phyloP scores from a whole-genome alignment of 2,888 invertebrate genomes.

The Pseudolycoriella hygida region DNA sequence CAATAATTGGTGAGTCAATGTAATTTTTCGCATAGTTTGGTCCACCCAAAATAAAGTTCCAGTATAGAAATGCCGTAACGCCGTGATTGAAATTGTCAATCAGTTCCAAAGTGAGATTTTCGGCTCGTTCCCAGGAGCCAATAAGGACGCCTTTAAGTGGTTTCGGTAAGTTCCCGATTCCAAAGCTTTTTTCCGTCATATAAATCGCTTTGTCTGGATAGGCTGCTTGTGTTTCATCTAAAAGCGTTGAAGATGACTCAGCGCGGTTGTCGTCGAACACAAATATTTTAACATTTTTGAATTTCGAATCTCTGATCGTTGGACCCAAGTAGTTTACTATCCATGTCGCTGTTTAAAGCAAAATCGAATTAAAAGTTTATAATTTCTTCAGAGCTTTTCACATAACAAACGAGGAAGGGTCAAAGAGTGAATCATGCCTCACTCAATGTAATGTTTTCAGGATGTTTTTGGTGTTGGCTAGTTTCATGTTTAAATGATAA shows the following conservation, averaged over 20 bases:
- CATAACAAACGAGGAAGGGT: too few relatives aligned
- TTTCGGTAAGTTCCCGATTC: not conserved
- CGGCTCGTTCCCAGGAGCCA: not conserved
- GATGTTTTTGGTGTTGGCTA: too few relatives aligned
- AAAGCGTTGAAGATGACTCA: not conserved
- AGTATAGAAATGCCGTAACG: not conserved
- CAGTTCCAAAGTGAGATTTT: not conserved
- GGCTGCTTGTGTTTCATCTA: not conserved
- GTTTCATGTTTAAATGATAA: too few relatives aligned
- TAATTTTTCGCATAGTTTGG: not conserved
- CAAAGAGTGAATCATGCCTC: too few relatives aligned
- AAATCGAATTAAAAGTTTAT: too few relatives aligned
- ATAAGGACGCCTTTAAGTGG: not conserved
- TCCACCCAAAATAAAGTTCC: conserved; percentile 5
- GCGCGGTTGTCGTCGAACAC: too few relatives aligned
- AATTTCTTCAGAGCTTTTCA: too few relatives aligned
- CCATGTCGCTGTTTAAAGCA: too few relatives aligned
- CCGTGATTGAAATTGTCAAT: not conserved
- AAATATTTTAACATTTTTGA: too few relatives aligned
- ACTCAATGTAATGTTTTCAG: too few relatives aligned
- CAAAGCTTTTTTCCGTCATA: conserved; percentile 2
- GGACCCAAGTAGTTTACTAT: too few relatives aligned
- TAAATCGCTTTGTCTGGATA: conserved; percentile 2
- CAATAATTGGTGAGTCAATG: not conserved
- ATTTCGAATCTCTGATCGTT: too few relatives aligned